Evolutionary conservation across 2,113 vertebrate genomes (phyloP), one percentile per base, ranked within the genome.

Genomic region (Collichthys lucidus): DNA sequence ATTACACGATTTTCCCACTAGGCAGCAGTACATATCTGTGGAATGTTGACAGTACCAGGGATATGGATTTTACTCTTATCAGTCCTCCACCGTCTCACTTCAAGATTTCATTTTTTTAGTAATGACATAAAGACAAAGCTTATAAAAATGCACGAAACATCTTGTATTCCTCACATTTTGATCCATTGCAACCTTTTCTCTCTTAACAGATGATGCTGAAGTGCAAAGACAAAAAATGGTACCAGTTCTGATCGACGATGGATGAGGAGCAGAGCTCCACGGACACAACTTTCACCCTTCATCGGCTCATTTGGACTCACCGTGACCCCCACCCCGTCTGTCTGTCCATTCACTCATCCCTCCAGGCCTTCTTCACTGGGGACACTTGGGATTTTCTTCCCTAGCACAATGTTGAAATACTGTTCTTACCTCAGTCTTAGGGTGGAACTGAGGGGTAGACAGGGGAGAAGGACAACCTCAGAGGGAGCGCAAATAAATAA

Each of bases 211-310:
- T 99, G 97, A 99, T 99, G 98, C 90, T 99, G 91, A 99, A 99
- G 94, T 99, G 96, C 95, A 99, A 99, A 95, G 98, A 99, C 94
- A 99, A 99, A 92, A 99, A 99, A 90, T 99, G 98, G 98, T 99
- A 99, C 96, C 98, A 99, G 90, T 97, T 99, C 96, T 99, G 96
- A 99, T 95, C 79, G 10, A 82, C 40, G 78, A 59, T 7, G 55
- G 73, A 29, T 73, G 74, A 81, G 84, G 86, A 85, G 80, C 73
- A 57, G 77, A 85, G 85, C 81, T 80, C 76, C 74, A 67, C 49
- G 72, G 83, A 92, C 89, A 83, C 65, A 35, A 82, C 82, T 74
- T 55, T 86, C 87, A 88, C 86, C 83, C 81, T 87, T 85, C 87
- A 91, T 93, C 77, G 87, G 92, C 94, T 95, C 93, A 93, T 92